Evolutionary conservation across 2,797 vertebrate species (phyloP).

Genomic region (Macroramphosus scolopax): DNA sequence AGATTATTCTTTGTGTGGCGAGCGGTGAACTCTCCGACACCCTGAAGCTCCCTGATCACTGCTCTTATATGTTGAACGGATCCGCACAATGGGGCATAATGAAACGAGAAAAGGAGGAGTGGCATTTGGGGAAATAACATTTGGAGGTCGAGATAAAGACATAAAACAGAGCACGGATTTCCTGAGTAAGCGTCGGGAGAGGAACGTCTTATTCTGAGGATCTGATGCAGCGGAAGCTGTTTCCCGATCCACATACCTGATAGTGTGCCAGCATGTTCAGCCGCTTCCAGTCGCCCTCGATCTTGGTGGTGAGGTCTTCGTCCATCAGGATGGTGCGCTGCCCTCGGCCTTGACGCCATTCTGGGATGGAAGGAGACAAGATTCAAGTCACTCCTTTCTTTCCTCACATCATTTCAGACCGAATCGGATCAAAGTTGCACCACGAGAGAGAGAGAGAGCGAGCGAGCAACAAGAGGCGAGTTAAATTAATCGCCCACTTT

Average conservation of each 20-base stretch:
- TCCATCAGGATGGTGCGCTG: conserved; percentile 93
- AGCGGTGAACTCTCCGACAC: conserved; percentile 17
- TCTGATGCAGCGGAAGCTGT: conserved; percentile 24
- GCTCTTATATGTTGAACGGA: conserved; percentile 43
- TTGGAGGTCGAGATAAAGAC: conserved; percentile 38
- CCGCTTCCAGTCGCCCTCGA: conserved; percentile 98
- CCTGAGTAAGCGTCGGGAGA: conserved; percentile 20
- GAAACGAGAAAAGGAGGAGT: conserved; percentile 51
- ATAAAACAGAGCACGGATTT: conserved; percentile 27
- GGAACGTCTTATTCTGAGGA: conserved; percentile 34
- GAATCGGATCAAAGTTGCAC: no score
- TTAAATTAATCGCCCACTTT: conserved; percentile 58
- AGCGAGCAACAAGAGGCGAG: conserved; percentile 29
- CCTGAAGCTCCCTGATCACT: conserved; percentile 49
- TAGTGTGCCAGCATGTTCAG: conserved; percentile 91
- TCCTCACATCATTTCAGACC: neutral
- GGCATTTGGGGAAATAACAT: conserved; percentile 58
- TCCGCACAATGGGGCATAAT: conserved; percentile 48
- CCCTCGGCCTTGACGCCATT: conserved; percentile 93
- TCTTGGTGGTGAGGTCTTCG: conserved; percentile 96
- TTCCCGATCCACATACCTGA: conserved; percentile 70
- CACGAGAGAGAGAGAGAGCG: no score
- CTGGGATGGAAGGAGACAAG: conserved; percentile 69
- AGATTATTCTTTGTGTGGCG: conserved; percentile 55
- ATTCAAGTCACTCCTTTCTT: neutral